These are phyloP conservation scores for Neodiprion lecontei DNA, from an alignment of 1,140 invertebrate genomes.

Conservation along the genomic window DNA sequence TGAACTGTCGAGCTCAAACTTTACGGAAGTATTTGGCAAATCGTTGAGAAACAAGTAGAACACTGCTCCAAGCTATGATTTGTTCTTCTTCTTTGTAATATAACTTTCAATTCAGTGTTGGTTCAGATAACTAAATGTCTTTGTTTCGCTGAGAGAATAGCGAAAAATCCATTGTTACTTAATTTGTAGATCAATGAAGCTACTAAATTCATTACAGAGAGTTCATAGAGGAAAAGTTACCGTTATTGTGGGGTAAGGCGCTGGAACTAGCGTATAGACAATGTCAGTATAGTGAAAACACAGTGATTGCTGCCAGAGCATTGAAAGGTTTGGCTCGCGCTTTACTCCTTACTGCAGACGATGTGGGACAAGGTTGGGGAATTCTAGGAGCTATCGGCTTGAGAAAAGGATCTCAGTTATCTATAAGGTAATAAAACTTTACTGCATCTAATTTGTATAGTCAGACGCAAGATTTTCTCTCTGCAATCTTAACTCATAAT, in stretches of 20 bases:
- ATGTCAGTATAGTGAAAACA: conserved; percentile 59
- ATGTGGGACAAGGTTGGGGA: conserved; percentile 64
- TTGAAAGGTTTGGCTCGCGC: conserved; percentile 61
- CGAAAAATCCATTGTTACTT: no score
- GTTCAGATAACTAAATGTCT: no score
- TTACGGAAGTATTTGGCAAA: no score
- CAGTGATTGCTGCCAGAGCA: conserved; percentile 56
- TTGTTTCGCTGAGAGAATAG: no score
- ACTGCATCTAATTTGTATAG: neutral
- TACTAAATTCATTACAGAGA: conserved; percentile 56
- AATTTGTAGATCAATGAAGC: neutral
- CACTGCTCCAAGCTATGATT: no score
- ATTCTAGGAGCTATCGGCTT: conserved; percentile 72
- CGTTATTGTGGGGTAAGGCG: conserved; percentile 67
- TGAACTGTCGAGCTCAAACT: no score
- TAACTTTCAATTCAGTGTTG: no score
- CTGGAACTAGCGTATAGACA: conserved; percentile 63
- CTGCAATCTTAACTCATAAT: neutral
- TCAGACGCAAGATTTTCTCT: neutral
- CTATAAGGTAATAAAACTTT: conserved; percentile 57
- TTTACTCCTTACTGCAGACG: conserved; percentile 64
- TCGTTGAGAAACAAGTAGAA: no score
- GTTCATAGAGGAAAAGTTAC: conserved; percentile 66
- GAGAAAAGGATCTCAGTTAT: conserved; percentile 66
- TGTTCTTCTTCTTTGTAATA: no score